A percentile compares a stretch with the other conserved stretches of the same genome.
Conservation (phyloP, 2,113 vertebrate species). For the Pithys albifrons region DNA sequence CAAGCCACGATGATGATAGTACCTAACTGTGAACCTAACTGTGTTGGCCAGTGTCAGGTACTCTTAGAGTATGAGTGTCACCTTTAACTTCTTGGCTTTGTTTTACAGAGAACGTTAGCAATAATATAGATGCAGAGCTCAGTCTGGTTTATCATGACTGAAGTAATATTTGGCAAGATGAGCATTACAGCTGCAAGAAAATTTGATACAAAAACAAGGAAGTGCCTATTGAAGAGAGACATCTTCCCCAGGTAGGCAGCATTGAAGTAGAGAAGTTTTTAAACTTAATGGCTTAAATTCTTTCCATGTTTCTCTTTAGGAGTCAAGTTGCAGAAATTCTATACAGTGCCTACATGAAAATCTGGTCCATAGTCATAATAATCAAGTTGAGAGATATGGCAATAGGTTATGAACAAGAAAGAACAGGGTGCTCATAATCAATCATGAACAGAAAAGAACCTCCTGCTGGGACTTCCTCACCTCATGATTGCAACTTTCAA, state of each 20-base stretch:
- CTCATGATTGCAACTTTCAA: conserved; percentile 28
- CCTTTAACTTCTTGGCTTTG: not conserved
- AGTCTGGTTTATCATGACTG: not conserved
- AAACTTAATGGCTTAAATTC: not conserved
- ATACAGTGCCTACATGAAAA: not conserved
- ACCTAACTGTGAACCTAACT: not conserved
- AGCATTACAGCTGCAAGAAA: not conserved
- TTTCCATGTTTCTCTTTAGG: not conserved
- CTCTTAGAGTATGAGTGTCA: not conserved
- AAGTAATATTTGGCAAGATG: not conserved
- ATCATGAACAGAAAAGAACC: conserved; percentile 22
- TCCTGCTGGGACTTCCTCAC: conserved; percentile 22
- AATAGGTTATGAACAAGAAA: conserved; percentile 22
- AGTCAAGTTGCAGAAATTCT: conserved; percentile 29
- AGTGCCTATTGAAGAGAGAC: not conserved
- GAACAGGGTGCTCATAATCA: conserved; percentile 5
- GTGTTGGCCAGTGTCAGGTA: not conserved
- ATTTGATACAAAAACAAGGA: not conserved
- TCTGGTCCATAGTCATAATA: not conserved
- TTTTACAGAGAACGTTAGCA: not conserved
- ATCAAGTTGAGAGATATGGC: conserved; percentile 18
- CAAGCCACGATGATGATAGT: too few relatives aligned
- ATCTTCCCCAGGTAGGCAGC: not conserved
- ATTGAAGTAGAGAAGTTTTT: not conserved
- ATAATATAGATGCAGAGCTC: not conserved